These are phyloP conservation scores for Coreius guichenoti DNA, from an alignment of 2,797 vertebrate genomes.

Conservation along the genomic window DNA sequence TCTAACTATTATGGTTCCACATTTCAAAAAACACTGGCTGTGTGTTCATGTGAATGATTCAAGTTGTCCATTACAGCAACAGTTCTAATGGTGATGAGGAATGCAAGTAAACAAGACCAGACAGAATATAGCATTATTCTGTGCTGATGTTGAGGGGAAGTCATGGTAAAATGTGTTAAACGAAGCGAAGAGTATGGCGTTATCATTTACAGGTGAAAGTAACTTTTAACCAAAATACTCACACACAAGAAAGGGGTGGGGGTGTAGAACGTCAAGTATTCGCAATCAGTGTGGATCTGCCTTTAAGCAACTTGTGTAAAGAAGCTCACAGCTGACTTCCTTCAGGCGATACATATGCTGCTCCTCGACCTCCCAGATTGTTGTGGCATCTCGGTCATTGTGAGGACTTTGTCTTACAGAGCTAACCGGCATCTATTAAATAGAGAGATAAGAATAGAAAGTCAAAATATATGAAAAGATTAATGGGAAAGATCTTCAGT, in stretches of 20 bases:
- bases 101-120: not conserved
- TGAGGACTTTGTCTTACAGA: not conserved
- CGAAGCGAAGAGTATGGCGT: not conserved
- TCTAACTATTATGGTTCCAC: not conserved
- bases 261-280: not conserved
- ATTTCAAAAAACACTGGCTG: conserved; percentile 10
- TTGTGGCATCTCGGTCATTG: not conserved
- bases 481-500: not conserved
- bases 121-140: not conserved
- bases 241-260: not conserved
- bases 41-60: not conserved
- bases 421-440: not conserved
- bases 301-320: conserved; percentile 17
- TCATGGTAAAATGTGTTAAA: not conserved
- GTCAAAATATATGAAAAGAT: not conserved
- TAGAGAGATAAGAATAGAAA: not conserved
- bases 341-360: conserved; percentile 9
- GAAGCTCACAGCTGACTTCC: conserved; percentile 14
- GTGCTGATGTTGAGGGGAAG: not conserved
- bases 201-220: not conserved
- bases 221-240: not conserved
- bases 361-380: not conserved
- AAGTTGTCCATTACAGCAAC: not conserved
- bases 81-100: not conserved
- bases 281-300: not conserved